phyloP scores from a whole-genome alignment of 2,888 invertebrate species.

The Augiades crinisus region DNA sequence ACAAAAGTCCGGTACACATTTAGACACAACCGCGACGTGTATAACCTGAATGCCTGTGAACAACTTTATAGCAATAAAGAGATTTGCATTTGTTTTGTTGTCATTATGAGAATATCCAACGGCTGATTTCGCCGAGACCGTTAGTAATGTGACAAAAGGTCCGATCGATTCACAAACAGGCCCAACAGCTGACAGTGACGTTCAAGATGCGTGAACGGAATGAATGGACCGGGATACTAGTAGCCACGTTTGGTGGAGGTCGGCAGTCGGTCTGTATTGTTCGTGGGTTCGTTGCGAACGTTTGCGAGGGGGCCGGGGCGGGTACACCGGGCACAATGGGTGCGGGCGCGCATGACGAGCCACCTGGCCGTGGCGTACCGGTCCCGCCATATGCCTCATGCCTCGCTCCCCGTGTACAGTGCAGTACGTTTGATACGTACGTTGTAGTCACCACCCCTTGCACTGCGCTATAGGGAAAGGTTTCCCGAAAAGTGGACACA shows the following conservation, averaged over 20 bases:
- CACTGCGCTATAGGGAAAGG: background rate
- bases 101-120: background rate
- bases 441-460: conserved; percentile 21
- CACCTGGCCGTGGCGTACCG: conserved; percentile 76
- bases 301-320: conserved; percentile 38
- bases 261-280: conserved; percentile 41
- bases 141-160: background rate
- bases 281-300: conserved; percentile 35
- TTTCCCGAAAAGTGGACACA: too few species aligned
- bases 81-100: conserved; percentile 9
- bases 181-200: conserved; percentile 30
- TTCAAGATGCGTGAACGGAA: conserved; percentile 33
- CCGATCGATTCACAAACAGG: conserved; percentile 21
- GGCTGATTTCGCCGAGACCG: conserved; percentile 7
- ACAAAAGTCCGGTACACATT: background rate
- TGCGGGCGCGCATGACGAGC: conserved; percentile 78
- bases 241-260: conserved; percentile 53
- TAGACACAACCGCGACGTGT: background rate
- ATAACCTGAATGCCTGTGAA: conserved; percentile 3
- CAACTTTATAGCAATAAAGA: background rate
- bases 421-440: conserved; percentile 6
- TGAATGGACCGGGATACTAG: conserved; percentile 31
- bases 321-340: conserved; percentile 60
- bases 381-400: conserved; percentile 71
- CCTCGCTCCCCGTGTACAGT: conserved; percentile 34